Evolutionary conservation across 2,113 vertebrate species (phyloP), one percentile per base, ranked within the genome.

Genomic region (Microcebus ravelobensis): DNA sequence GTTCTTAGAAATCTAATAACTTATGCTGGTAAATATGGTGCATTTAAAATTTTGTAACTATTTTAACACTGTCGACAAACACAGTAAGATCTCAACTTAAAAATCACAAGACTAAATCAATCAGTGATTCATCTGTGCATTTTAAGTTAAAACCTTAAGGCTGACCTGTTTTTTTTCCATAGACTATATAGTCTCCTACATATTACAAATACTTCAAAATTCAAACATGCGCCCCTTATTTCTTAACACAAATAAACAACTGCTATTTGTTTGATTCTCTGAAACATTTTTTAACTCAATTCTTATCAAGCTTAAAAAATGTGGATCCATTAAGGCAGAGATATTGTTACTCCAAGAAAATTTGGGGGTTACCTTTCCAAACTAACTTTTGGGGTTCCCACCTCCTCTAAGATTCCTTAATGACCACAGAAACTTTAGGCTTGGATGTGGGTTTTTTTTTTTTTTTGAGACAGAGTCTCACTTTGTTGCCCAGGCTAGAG

Each of bases 21-120:
- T 11, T 45, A 39, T 0, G 2, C 12, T 79, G n/a, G 61, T 52
- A 95, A 87, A 77, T 82, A 23, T 8, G n/a, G 13, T 15, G n/a
- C 61, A 52, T n/a, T 86, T 76, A 23, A 61, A 36, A 87, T 82
- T 59, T 71, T 21, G 45, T 25, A 83, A 39, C 21, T 71, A 14
- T 68, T 61, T 80, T 59, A 63, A 48, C 34, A 27, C 27, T 55
- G 15, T 57, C 77, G 55, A 31, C 45, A 88, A 91, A 73, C 39
- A 50, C 36, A 45, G 36, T 81, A 55, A 61, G 74, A 86, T 67
- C 92, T 90, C 61, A 84, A 82, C 31, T 96, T 76, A 50, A 95
- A 90, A 81, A 86, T 52, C 65, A 15, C 21, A 57, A 71, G 45
- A 81, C 34, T 65, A 84, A 45, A 87, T 91, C 81, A 29, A 14